Conservation (phyloP, 2,113 vertebrate species). For the Cephalopholis sonnerati region DNA sequence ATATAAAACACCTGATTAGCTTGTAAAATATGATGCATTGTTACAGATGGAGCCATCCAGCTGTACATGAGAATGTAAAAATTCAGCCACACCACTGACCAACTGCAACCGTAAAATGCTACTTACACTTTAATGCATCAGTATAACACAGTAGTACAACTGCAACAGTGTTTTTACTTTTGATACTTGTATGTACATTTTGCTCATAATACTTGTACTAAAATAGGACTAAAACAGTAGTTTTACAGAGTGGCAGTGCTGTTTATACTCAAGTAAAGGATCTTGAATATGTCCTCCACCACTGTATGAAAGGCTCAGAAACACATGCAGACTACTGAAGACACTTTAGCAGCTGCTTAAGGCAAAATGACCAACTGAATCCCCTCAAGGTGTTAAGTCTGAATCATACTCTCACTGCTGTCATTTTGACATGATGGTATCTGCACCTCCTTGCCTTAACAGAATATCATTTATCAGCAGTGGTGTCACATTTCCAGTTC, state of each 20-base stretch:
- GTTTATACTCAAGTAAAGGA: neutral
- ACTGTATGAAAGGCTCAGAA: neutral
- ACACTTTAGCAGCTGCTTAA: neutral
- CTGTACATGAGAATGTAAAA: neutral
- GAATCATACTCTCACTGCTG: neutral
- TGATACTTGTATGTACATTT: no score
- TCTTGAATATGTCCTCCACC: neutral
- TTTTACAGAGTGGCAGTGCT: neutral
- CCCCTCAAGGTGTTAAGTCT: neutral
- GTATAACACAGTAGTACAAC: neutral
- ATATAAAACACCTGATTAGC: neutral
- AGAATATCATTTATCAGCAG: neutral
- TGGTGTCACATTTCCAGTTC: neutral
- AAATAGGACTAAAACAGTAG: neutral
- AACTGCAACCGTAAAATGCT: neutral
- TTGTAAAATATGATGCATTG: neutral
- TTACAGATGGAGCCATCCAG: neutral
- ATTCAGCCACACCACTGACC: no score
- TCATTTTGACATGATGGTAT: neutral
- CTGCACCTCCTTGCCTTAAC: neutral
- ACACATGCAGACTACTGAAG: neutral
- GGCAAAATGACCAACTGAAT: neutral
- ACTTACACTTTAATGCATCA: neutral
- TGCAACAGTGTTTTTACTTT: neutral
- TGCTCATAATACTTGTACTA: neutral